Evolutionary conservation across 2,797 vertebrate species (phyloP), one percentile per base, ranked within the genome.

Genomic region (Dallia pectoralis): DNA sequence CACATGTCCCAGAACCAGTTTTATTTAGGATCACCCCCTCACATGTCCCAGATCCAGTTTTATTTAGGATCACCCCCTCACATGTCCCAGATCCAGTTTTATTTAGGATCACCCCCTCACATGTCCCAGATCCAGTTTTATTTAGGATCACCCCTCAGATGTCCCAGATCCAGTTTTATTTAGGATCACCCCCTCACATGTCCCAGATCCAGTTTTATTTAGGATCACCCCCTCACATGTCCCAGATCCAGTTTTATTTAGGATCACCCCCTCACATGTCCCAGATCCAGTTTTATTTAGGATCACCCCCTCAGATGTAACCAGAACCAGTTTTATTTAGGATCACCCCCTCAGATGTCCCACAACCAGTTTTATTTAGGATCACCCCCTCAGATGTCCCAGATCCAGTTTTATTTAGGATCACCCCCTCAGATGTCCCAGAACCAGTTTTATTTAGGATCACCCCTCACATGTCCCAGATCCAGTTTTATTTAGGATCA

Each of bases 1-100:
- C 74, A 36, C 70, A 72, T 73, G n/a, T 77, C 78, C 73, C 49
- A 71, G 83, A 87, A 88, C 87, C 81, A 87, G 83, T 87, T 83
- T 3, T 12, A 22, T 25, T 11, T 14, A 11, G 59, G 59, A 12
- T 11, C 22, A 70, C 71, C 25, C 36, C 36, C 36, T 40, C 36
- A 40, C 6, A 40, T 9, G 4, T 6, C 36, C 80, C 77, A 62
- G 36, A 40, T 70, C 62, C 73, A 78, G 84, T 40, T 40, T 9
- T 9, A 5, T 40, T 83, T 82, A 49, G 80, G 85, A 87, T 90
- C 68, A 88, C 36, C 36, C 6, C 2, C 36, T 40, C 36, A 89
- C n/a, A n/a, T n/a, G n/a, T n/a, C n/a, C n/a, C n/a, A n/a, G n/a
- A n/a, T n/a, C n/a, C n/a, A n/a, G n/a, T n/a, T n/a, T n/a, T n/a